Evolutionary conservation across 2,113 vertebrate genomes (phyloP), one percentile per base, ranked within the genome.

Genomic region (Anseranas semipalmata): DNA sequence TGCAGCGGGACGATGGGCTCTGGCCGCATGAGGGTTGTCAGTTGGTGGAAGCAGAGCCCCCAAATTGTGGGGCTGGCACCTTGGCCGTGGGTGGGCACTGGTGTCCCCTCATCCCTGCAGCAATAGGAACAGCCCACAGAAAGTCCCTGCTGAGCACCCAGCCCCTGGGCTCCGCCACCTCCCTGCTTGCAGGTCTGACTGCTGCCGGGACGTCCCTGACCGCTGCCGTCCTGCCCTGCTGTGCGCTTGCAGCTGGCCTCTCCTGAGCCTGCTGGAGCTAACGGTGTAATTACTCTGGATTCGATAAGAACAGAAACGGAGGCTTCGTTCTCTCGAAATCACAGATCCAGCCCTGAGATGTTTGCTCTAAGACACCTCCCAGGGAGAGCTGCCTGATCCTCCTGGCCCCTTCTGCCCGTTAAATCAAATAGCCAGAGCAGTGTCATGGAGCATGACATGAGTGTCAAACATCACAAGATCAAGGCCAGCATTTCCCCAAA

Each of bases 131-230:
- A 20, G 13, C 0, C 1, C 19, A 9, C 12, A 13, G 45, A 6
- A 0, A 6, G 7, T 4, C 14, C 33, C 37, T 1, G 1, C n/a
- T 37, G 58, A 53, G 46, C 46, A 14, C 8, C 73, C 35, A 17
- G 48, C 7, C 35, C 52, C 0, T 7, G 30, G 73, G 25, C 15
- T 53, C n/a, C 55, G 18, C 37, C 41, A 3, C 37, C 45, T 16
- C 10, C 11, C 62, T 4, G 0, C 5, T 33, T 6, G 10, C 0
- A 3, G 10, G 37, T 17, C 7, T 39, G 41, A 12, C 0, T 11
- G 68, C 16, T 33, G 22, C 22, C 12, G 10, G 63, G 62, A 70
- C 0, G 14, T 7, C 63, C 20, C 68, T 80, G 68, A 39, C 53
- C 0, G 0, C 3, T 35, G 58, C 21, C 37, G 12, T 52, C 59